Evolutionary conservation across 2,888 invertebrate genomes (phyloP).

Genomic region (Trichopoda pennipes): DNA sequence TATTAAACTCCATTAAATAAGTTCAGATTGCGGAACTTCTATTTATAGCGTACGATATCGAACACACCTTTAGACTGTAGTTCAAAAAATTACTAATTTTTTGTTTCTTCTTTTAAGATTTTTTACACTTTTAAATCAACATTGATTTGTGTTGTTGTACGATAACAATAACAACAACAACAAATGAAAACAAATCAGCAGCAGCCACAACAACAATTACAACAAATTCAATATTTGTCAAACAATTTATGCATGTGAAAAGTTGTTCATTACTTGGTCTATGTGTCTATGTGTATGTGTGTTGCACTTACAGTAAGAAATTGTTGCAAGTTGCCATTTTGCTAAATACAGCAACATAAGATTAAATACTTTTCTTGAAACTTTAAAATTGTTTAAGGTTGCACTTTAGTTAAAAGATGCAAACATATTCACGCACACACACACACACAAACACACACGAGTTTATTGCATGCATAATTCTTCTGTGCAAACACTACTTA

Average conservation of each 20-base stretch:
- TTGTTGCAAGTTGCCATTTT: slow-evolving; percentile 36
- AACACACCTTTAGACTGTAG: too few species aligned
- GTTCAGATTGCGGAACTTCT: too few species aligned
- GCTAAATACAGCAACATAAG: slow-evolving; percentile 41
- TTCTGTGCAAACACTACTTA: not conserved
- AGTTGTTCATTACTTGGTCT: slow-evolving; percentile 35
- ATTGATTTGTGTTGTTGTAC: slow-evolving; percentile 50
- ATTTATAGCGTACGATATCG: too few species aligned
- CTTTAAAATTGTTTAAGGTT: slow-evolving; percentile 45
- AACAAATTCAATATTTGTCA: slow-evolving; percentile 65
- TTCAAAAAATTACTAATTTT: not conserved
- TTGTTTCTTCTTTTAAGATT: slow-evolving; percentile 23
- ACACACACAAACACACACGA: not conserved
- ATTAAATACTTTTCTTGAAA: slow-evolving; percentile 41
- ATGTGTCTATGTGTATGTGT: not conserved
- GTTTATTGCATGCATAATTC: slow-evolving; percentile 46
- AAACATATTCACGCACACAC: not conserved
- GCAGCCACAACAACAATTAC: slow-evolving; percentile 37
- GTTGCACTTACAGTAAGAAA: slow-evolving; percentile 5
- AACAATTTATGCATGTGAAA: slow-evolving; percentile 64
- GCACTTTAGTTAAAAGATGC: slow-evolving; percentile 34
- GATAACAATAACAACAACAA: not conserved
- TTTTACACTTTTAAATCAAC: slow-evolving; percentile 63
- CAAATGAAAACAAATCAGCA: slow-evolving; percentile 4
- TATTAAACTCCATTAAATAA: too few species aligned